A percentile compares a stretch with the other conserved stretches of the same genome.
phyloP scores from a whole-genome alignment of 2,888 invertebrate genomes.

The Orthonychiurus folsomi region DNA sequence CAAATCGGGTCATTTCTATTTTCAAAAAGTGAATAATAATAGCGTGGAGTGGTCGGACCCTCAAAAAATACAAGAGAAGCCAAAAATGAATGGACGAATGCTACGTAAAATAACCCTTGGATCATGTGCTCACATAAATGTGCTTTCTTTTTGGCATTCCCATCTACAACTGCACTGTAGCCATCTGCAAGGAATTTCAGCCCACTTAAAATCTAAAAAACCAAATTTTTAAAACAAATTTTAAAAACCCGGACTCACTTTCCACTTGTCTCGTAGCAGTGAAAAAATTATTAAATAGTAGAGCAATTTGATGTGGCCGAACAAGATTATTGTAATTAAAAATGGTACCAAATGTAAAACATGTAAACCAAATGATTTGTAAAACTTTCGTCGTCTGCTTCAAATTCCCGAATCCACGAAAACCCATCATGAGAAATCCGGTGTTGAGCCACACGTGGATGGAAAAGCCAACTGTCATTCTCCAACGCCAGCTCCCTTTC shows the following conservation, averaged over 20 bases:
- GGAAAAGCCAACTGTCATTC: too few species aligned
- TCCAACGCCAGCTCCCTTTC: not conserved
- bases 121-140: not conserved
- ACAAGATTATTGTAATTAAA: not conserved
- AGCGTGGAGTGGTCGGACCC: not conserved
- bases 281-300: conserved; percentile 2
- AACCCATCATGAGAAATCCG: not conserved
- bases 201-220: not conserved
- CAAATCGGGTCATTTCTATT: not conserved
- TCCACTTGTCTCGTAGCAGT: not conserved
- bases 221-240: not conserved
- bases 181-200: too few species aligned
- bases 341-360: conserved; percentile 3
- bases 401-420: not conserved
- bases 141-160: too few species aligned
- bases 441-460: not conserved
- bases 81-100: not conserved
- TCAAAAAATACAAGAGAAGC: not conserved
- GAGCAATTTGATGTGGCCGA: not conserved
- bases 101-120: not conserved
- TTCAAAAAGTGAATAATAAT: not conserved
- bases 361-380: not conserved
- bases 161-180: too few species aligned
- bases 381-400: not conserved
- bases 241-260: conserved; percentile 1